These are phyloP conservation scores for Grallaria varia DNA, from an alignment of 2,113 vertebrate species.

Conservation along the genomic window DNA sequence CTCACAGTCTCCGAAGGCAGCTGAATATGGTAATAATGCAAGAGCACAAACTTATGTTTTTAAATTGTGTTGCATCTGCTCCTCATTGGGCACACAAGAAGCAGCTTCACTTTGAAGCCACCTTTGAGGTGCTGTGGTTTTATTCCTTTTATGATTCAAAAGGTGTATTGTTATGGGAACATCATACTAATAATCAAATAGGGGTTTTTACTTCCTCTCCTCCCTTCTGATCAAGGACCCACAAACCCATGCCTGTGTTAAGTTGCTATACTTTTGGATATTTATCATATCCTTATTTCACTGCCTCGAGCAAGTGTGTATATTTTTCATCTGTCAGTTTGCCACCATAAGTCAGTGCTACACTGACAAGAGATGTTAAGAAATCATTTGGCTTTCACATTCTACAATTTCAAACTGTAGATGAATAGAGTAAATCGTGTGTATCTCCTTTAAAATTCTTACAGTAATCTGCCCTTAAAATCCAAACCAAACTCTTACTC, in stretches of 20 bases:
- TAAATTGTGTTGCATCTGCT: background rate
- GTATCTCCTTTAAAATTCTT: background rate
- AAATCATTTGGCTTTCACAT: conserved; percentile 36
- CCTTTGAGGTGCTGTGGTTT: background rate
- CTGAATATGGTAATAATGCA: background rate
- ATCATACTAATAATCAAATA: background rate
- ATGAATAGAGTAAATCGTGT: background rate
- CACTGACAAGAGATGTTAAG: background rate
- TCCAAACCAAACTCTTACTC: background rate
- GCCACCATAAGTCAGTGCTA: background rate
- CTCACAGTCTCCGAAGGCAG: background rate
- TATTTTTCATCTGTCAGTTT: conserved; percentile 31
- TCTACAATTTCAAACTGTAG: conserved; percentile 3
- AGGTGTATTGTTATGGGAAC: background rate
- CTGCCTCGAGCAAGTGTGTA: background rate
- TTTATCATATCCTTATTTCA: background rate
- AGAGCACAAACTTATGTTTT: background rate
- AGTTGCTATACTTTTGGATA: background rate
- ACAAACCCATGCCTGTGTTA: background rate
- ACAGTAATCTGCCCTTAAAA: background rate
- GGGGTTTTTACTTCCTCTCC: background rate
- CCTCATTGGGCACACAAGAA: background rate
- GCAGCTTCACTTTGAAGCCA: background rate
- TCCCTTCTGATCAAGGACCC: background rate
- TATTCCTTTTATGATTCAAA: background rate